Evolutionary conservation across 1,140 invertebrate species (phyloP).

Genomic region (Scaptomyza montana): DNA sequence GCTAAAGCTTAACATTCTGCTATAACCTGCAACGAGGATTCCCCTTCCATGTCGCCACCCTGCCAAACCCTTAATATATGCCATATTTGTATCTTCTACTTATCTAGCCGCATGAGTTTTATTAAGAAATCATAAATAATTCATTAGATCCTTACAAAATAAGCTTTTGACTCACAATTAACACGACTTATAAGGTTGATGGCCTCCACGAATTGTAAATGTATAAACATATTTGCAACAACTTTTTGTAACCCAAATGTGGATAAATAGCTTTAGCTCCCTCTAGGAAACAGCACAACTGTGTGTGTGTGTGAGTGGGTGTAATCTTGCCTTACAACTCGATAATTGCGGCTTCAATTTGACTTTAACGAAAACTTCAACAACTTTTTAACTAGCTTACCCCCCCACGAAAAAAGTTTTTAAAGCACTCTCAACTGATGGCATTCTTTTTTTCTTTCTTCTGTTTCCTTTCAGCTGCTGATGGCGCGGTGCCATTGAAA

Average conservation of each 20-base stretch:
- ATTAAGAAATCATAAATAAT: background rate
- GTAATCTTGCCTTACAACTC: constrained; percentile 67
- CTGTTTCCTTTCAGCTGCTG: constrained; percentile 55
- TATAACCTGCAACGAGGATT: too few relatives aligned
- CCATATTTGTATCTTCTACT: background rate
- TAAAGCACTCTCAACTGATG: constrained; percentile 59
- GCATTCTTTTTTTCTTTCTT: constrained; percentile 37
- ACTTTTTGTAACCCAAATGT: constrained; percentile 18
- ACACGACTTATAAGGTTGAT: constrained; percentile 11
- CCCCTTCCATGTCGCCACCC: too few relatives aligned
- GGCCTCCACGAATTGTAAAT: constrained; percentile 6
- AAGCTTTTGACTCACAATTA: constrained; percentile 4
- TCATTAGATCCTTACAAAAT: background rate
- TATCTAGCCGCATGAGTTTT: background rate
- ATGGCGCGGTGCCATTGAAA: constrained; percentile 50
- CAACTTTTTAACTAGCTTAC: constrained; percentile 75
- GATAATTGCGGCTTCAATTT: constrained; percentile 80
- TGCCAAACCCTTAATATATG: background rate
- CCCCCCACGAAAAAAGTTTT: constrained; percentile 59
- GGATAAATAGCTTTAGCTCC: background rate
- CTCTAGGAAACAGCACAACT: constrained; percentile 54
- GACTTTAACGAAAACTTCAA: constrained; percentile 72
- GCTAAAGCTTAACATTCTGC: too few relatives aligned
- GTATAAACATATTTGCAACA: constrained; percentile 14
- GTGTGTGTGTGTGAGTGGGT: constrained; percentile 26